Percentiles rank a stretch among this genome's conserved stretches.
These are phyloP conservation scores for Empidonax traillii DNA, from an alignment of 2,113 vertebrate genomes.

Conservation along the genomic window DNA sequence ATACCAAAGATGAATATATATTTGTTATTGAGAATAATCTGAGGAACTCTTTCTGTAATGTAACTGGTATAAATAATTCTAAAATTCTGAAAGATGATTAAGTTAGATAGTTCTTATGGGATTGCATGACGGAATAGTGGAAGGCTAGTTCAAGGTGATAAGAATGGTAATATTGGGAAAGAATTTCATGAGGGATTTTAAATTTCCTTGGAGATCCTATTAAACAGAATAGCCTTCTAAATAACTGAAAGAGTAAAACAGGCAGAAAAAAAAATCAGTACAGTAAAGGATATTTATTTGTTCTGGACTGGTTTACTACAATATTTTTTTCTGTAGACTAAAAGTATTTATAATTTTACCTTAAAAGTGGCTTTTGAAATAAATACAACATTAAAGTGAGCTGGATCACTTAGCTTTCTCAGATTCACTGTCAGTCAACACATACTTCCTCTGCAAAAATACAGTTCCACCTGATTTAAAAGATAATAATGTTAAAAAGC, in stretches of 20 bases:
- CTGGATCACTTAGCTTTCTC: not conserved
- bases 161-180: not conserved
- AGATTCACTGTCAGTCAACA: not conserved
- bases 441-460: not conserved
- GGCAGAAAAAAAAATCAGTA: not conserved
- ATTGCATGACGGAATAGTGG: not conserved
- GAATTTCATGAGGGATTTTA: not conserved
- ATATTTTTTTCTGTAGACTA: not conserved
- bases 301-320: not conserved
- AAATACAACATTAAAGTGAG: not conserved
- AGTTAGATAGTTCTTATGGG: not conserved
- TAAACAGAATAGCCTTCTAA: not conserved
- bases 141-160: not conserved
- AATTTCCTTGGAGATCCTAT: not conserved
- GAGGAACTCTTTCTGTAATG: not conserved
- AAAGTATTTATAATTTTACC: not conserved
- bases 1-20: not conserved
- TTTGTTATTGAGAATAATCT: not conserved
- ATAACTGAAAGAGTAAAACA: not conserved
- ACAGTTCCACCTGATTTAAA: not conserved
- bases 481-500: not conserved
- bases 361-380: not conserved
- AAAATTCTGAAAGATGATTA: not conserved
- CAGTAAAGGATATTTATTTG: not conserved
- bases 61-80: not conserved